Conservation (phyloP, 2,113 vertebrate species). For the Macquaria ambigua region DNA sequence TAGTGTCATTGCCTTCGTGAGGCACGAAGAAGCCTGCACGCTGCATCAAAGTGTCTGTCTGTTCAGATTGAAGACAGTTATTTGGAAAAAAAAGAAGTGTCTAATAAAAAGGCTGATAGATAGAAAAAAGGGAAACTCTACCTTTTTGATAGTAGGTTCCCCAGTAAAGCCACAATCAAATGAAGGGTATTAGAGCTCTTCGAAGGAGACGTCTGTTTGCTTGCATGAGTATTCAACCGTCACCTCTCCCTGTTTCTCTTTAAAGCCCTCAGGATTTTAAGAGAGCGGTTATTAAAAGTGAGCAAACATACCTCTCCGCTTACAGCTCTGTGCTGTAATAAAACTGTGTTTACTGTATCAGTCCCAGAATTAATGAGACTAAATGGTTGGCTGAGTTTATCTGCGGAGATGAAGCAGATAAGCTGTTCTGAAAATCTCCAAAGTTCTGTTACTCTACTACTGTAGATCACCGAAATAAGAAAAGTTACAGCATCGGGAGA, state of each 20-base stretch:
- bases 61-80: constrained; percentile 51
- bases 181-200: constrained; percentile 56
- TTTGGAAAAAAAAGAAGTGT: constrained; percentile 45
- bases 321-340: constrained; percentile 64
- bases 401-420: constrained; percentile 55
- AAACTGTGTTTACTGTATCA: constrained; percentile 73
- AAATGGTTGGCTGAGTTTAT: constrained; percentile 55
- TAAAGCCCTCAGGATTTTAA: constrained; percentile 69
- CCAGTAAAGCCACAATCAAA: constrained; percentile 60
- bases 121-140: constrained; percentile 16
- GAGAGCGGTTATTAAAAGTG: constrained; percentile 68
- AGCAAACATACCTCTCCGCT: constrained; percentile 73
- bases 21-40: constrained; percentile 19
- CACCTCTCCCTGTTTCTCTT: constrained; percentile 38
- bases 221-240: constrained; percentile 53
- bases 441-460: constrained; percentile 31
- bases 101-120: constrained; percentile 53
- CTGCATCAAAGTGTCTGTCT: constrained; percentile 65
- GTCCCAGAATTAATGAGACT: constrained; percentile 70
- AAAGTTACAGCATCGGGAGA: constrained; percentile 4
- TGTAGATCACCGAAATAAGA: background rate
- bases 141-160: constrained; percentile 39
- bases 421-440: constrained; percentile 35
- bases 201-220: constrained; percentile 47
- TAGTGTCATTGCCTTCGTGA: constrained; percentile 40